A percentile compares a stretch with the other conserved stretches of the same genome.
These are phyloP conservation scores for Leptopilina boulardi DNA, from an alignment of 1,140 invertebrate species.

Conservation along the genomic window DNA sequence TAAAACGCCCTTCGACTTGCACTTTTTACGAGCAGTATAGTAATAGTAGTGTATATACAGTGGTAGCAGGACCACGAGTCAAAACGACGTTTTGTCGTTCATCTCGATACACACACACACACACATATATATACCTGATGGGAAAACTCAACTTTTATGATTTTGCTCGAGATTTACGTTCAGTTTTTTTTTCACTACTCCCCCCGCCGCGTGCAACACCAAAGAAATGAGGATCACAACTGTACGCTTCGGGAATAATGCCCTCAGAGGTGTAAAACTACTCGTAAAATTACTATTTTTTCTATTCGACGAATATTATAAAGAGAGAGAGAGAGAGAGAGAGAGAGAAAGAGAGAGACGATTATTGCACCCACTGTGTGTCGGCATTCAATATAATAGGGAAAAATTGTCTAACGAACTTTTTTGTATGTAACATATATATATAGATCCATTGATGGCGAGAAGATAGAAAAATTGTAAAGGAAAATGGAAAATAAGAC, in stretches of 20 bases:
- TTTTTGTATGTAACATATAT: no score
- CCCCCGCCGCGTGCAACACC: no score
- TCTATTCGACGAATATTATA: not conserved
- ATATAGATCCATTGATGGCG: no score
- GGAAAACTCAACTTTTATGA: constrained; percentile 24
- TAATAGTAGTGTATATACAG: no score
- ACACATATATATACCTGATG: not conserved
- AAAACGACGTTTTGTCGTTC: not conserved
- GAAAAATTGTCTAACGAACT: no score
- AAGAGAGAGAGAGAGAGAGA: no score
- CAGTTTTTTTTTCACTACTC: not conserved
- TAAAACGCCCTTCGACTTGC: constrained; percentile 31
- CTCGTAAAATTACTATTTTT: constrained; percentile 27
- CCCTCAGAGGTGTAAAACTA: constrained; percentile 19
- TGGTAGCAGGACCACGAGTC: constrained; percentile 6
- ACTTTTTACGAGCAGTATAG: constrained; percentile 27
- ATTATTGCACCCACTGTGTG: no score
- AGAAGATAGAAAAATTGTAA: no score
- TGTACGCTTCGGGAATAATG: not conserved
- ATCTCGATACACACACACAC: not conserved
- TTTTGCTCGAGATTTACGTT: constrained; percentile 15
- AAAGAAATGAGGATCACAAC: not conserved
- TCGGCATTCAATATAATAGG: no score
- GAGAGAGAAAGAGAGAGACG: no score
- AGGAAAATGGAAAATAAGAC: no score